These are phyloP conservation scores for Scaptomyza parva DNA, from an alignment of 2,888 invertebrate genomes.

Conservation along the genomic window DNA sequence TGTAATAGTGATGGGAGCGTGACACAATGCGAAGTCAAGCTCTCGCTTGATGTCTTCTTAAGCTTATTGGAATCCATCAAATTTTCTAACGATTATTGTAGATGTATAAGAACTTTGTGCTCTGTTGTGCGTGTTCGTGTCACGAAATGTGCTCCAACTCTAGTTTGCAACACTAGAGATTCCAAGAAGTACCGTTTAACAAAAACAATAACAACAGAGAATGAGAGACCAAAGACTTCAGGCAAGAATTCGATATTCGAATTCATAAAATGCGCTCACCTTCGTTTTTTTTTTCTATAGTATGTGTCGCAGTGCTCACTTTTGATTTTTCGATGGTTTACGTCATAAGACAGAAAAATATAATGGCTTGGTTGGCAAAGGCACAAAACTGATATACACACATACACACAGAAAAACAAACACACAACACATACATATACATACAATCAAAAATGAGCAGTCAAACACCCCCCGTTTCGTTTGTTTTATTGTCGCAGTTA, in stretches of 20 bases:
- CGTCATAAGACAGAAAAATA: conserved; percentile 78
- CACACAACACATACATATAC: conserved; percentile 13
- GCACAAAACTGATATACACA: conserved; percentile 24
- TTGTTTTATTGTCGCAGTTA: conserved; percentile 35
- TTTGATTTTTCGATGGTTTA: conserved; percentile 79
- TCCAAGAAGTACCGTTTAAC: conserved; percentile 63
- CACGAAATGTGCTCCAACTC: neutral
- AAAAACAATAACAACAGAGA: conserved; percentile 33
- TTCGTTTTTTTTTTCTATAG: conserved; percentile 46
- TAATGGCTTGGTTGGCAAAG: conserved; percentile 75
- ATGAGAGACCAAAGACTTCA: conserved; percentile 29
- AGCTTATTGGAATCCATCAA: neutral
- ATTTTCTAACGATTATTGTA: neutral
- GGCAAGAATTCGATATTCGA: conserved; percentile 31
- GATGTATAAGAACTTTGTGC: neutral
- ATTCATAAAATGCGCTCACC: conserved; percentile 67
- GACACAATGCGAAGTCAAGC: neutral
- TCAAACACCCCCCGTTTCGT: conserved; percentile 53
- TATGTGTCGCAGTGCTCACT: conserved; percentile 71
- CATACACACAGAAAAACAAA: conserved; percentile 23
- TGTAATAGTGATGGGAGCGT: conserved; percentile 9
- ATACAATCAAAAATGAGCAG: conserved; percentile 58
- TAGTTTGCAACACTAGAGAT: conserved; percentile 35
- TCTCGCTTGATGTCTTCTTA: neutral
- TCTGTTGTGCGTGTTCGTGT: neutral